These are phyloP conservation scores for Falco rusticolus DNA, from an alignment of 2,797 vertebrate species.

Conservation along the genomic window DNA sequence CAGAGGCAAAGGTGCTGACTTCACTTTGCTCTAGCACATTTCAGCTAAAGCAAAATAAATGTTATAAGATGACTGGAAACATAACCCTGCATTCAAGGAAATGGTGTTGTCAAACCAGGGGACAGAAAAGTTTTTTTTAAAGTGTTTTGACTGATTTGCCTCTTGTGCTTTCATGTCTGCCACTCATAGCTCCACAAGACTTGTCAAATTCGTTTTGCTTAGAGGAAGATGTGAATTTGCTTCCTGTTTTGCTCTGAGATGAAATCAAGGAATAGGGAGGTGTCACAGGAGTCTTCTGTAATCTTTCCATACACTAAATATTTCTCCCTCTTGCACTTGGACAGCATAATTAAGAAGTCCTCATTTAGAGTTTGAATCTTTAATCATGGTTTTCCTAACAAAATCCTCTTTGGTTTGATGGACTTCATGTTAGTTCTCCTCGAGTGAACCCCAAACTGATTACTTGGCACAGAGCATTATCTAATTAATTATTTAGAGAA, in stretches of 20 bases:
- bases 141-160: conserved; percentile 39
- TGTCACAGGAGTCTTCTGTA: background rate
- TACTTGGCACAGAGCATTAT: conserved; percentile 38
- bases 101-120: background rate
- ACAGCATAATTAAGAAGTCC: background rate
- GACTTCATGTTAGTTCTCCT: conserved; percentile 30
- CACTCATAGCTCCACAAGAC: conserved; percentile 13
- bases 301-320: background rate
- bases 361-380: conserved; percentile 32
- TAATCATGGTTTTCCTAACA: conserved; percentile 33
- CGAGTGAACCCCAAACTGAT: conserved; percentile 26
- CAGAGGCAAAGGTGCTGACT: background rate
- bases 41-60: background rate
- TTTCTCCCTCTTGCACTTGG: background rate
- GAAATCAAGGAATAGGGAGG: background rate
- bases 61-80: background rate
- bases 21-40: background rate
- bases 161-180: conserved; percentile 1
- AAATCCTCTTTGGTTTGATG: conserved; percentile 23
- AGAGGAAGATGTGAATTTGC: background rate
- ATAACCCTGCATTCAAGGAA: background rate
- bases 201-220: background rate
- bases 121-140: background rate
- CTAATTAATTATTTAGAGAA: conserved; percentile 62
- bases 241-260: background rate